These are phyloP conservation scores for Aquatica leii DNA, from an alignment of 2,888 invertebrate species.

Conservation along the genomic window DNA sequence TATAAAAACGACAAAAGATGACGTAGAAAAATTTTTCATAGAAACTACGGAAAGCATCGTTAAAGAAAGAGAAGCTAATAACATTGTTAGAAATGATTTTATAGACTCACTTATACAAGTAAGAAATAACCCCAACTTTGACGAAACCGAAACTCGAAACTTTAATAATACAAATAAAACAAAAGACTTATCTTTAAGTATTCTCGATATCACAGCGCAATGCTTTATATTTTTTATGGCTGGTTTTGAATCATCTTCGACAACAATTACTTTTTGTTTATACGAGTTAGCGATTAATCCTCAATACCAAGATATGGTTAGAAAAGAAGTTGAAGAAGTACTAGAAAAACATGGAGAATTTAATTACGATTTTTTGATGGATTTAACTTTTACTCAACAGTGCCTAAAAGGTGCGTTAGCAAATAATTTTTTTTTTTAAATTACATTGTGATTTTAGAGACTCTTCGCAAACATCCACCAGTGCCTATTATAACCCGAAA, in stretches of 20 bases:
- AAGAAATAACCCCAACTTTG: conserved; percentile 43
- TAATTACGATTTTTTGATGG: conserved; percentile 60
- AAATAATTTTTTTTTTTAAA: conserved; percentile 26
- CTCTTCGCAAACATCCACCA: conserved; percentile 11
- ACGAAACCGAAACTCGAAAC: conserved; percentile 7
- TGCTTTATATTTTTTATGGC: conserved; percentile 49
- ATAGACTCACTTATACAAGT: conserved; percentile 49
- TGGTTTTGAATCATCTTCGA: conserved; percentile 56
- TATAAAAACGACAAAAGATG: background rate
- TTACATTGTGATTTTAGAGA: background rate
- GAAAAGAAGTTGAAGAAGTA: conserved; percentile 57
- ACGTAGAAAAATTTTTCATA: conserved; percentile 11
- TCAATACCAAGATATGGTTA: conserved; percentile 58
- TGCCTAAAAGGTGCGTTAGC: conserved; percentile 56
- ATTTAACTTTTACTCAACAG: conserved; percentile 62
- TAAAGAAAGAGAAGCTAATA: conserved; percentile 56
- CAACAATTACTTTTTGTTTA: conserved; percentile 59
- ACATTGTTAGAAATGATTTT: conserved; percentile 64
- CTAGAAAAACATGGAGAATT: conserved; percentile 55
- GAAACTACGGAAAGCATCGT: background rate
- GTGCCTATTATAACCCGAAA: background rate
- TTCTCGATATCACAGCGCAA: conserved; percentile 42
- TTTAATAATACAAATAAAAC: conserved; percentile 19
- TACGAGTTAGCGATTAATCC: too few species aligned
- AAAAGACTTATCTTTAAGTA: conserved; percentile 4